A percentile compares a stretch with the other conserved stretches of the same genome.
phyloP scores from a whole-genome alignment of 1,140 invertebrate species.

The Euura saliciscinereae region DNA sequence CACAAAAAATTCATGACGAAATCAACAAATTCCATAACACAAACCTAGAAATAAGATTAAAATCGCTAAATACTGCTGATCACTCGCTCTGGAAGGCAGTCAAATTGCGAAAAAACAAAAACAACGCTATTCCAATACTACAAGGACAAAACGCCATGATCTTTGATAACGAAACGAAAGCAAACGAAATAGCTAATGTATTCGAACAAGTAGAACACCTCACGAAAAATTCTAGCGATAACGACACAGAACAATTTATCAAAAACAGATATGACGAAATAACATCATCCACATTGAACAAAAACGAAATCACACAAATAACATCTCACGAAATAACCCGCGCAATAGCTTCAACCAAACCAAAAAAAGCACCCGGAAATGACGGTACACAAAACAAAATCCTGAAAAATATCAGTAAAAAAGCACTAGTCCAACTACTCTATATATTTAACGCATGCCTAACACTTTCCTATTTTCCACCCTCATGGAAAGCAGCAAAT shows the following conservation, averaged over 20 bases:
- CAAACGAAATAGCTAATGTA: slow-evolving; percentile 31
- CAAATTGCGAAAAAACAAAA: slow-evolving; percentile 33
- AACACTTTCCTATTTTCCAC: slow-evolving; percentile 36
- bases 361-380: slow-evolving; percentile 32
- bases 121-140: slow-evolving; percentile 23
- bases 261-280: not conserved
- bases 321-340: not conserved
- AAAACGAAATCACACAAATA: not conserved
- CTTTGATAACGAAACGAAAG: slow-evolving; percentile 31
- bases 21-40: slow-evolving; percentile 28
- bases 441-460: slow-evolving; percentile 41
- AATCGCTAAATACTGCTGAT: slow-evolving; percentile 29
- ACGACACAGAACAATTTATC: slow-evolving; percentile 9
- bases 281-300: not conserved
- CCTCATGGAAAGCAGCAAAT: slow-evolving; percentile 40
- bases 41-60: slow-evolving; percentile 24
- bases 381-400: slow-evolving; percentile 35
- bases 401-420: slow-evolving; percentile 33
- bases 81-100: slow-evolving; percentile 35
- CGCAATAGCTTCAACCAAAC: not conserved
- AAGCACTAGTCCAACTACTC: slow-evolving; percentile 32
- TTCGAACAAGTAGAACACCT: slow-evolving; percentile 36
- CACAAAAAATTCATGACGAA: slow-evolving; percentile 19
- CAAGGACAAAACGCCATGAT: slow-evolving; percentile 19
- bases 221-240: slow-evolving; percentile 29